Conservation (phyloP, 1,140 invertebrate genomes). For the Helicoverpa armigera region DNA sequence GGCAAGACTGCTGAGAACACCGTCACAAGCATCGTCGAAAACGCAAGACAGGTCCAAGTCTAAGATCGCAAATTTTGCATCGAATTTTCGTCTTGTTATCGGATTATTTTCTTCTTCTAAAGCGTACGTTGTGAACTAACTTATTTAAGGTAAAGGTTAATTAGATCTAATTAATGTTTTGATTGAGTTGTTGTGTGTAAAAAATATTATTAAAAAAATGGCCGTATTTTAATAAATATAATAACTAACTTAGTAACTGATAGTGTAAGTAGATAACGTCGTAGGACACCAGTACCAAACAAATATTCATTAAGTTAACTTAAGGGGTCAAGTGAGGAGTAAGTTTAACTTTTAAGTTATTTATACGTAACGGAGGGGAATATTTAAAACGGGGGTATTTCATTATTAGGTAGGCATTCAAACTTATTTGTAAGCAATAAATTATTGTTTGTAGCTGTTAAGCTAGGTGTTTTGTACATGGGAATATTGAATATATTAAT, state of each 20-base stretch:
- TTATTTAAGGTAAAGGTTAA: slow-evolving; percentile 36
- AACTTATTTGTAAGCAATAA: slow-evolving; percentile 38
- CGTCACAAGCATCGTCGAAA: slow-evolving; percentile 76
- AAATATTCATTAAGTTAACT: slow-evolving; percentile 68
- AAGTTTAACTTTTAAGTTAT: slow-evolving; percentile 25
- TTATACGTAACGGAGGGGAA: slow-evolving; percentile 6
- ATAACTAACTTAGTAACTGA: slow-evolving; percentile 46
- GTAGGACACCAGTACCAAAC: slow-evolving; percentile 75
- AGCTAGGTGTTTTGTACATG: slow-evolving; percentile 25
- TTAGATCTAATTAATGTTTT: slow-evolving; percentile 37
- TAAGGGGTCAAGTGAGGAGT: slow-evolving; percentile 6
- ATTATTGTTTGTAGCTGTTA: slow-evolving; percentile 32
- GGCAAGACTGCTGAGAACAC: slow-evolving; percentile 63
- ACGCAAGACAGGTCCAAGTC: slow-evolving; percentile 64
- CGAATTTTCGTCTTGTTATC: slow-evolving; percentile 40
- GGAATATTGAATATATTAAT: slow-evolving; percentile 44
- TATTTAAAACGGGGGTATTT: slow-evolving; percentile 33
- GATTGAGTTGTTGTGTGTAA: slow-evolving; percentile 40
- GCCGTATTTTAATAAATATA: slow-evolving; percentile 56
- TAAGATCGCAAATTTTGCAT: slow-evolving; percentile 51
- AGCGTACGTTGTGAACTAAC: slow-evolving; percentile 31
- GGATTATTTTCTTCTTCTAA: slow-evolving; percentile 30
- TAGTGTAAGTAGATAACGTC: slow-evolving; percentile 53
- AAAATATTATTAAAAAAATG: slow-evolving; percentile 50
- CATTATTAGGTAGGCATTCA: slow-evolving; percentile 31